These are phyloP conservation scores for Coronaproctus castanopsis DNA, from an alignment of 2,888 invertebrate species.

Conservation along the genomic window DNA sequence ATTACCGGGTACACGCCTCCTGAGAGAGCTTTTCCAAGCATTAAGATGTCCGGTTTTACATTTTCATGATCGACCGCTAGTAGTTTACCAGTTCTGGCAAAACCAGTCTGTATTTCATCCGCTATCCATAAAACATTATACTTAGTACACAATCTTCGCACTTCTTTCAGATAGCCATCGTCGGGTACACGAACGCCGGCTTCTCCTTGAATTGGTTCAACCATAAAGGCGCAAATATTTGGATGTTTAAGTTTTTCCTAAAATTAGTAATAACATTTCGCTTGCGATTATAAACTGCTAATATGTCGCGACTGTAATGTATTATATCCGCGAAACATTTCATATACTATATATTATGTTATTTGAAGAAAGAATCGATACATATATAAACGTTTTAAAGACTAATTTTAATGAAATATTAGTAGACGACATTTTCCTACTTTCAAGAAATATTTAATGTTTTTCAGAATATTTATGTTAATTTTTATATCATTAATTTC, in stretches of 20 bases:
- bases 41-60: constrained; percentile 72
- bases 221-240: constrained; percentile 82
- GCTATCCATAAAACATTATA: constrained; percentile 84
- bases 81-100: constrained; percentile 72
- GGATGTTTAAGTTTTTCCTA: constrained; percentile 51
- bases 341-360: too few relatives aligned
- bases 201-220: constrained; percentile 94
- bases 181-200: constrained; percentile 81
- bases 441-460: too few relatives aligned
- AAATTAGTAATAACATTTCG: too few relatives aligned
- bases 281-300: too few relatives aligned
- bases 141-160: constrained; percentile 67
- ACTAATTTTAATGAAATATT: too few relatives aligned
- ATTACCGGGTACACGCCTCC: constrained; percentile 71
- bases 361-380: too few relatives aligned
- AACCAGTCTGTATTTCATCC: constrained; percentile 88
- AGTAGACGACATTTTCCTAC: too few relatives aligned
- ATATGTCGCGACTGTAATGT: too few relatives aligned
- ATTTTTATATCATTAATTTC: too few relatives aligned
- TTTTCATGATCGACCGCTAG: constrained; percentile 70
- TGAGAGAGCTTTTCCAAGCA: constrained; percentile 82
- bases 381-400: too few relatives aligned
- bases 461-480: too few relatives aligned
- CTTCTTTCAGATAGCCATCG: constrained; percentile 57
- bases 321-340: too few relatives aligned